Base-by-base conservation (phyloP, 2,888 invertebrate species). In the Pollenia angustigena region DNA sequence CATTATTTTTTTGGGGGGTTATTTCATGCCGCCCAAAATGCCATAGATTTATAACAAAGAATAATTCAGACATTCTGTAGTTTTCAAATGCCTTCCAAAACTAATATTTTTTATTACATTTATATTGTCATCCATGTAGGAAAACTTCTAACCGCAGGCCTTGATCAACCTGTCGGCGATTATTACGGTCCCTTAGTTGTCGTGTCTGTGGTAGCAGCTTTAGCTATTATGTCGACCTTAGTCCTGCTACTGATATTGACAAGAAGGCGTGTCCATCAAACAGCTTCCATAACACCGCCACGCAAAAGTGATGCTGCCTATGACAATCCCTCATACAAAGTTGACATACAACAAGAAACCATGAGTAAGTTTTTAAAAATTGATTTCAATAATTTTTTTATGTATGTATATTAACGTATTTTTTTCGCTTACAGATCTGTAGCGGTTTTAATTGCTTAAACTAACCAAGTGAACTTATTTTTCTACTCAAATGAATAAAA, bases 301-400 rank as follows among this genome's bases (percentile, higher is more conserved):
- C 94, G 97, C 88, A 97, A 97, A 92, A 96, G 95, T 89, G 97
- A 97, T 72, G 97, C 97, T n/a, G 97, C 97, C 62, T 98, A 98
- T 92, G 98, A 98, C 93, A 98, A 98, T 94, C 98, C 98, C 64
- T 97, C 97, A 90, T 98, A 98, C 94, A 98, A 98, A 95, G 97
- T 98, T 93, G 97, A 97, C 94, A 95, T 97, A 93, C 97, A 97
- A 94, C 97, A 97, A 94, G 97, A 97, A 94, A 97, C 97, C 91
- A 97, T 97, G 97, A 97, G 97, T 97, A 95, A 94, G 90, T 89
- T 74, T 54, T 16, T 4, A 23, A 9, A 54, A 18, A 32, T 60
- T 18, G 1, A 44, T 12, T n/a, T 72, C 32, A 66, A 46, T 64
- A 23, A 32, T 50, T 76, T 32, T 32, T 32, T 32, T 32, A 6